Evolutionary conservation across 2,113 vertebrate species (phyloP), one percentile per base, ranked within the genome.

Genomic region (Myotis davidii): DNA sequence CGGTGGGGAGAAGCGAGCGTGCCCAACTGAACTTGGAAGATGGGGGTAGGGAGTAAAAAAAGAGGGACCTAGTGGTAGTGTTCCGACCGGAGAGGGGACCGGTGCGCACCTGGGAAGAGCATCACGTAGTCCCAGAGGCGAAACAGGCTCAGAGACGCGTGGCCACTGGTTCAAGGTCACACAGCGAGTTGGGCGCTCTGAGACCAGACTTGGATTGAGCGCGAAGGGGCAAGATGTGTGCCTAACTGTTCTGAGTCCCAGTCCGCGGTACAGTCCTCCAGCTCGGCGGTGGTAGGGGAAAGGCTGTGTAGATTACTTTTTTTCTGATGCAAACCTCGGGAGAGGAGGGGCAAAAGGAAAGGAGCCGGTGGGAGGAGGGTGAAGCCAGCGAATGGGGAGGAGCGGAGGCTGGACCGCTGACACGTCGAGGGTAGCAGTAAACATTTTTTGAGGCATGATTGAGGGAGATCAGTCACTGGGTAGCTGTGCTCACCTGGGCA

Each of bases 281-380:
- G 0, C 25, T 61, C 18, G 1, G 34, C 18, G 25, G 61, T 25
- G 45, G 10, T 13, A 21, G 50, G 54, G n/a, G 2, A 11, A 29
- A 13, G 10, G 34, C n/a, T 45, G 56, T 27, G 21, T 11, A 6
- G 23, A 29, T 42, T 2, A 32, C 34, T 61, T 73, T 78, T 78
- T 54, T 34, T 32, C 64, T 32, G 52, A 14, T 64, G 20, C 13
- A 61, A 65, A 74, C 27, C 59, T 90, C 3, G 1, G 13, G 20
- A 54, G 2, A 10, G 21, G 4, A 56, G 11, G 73, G 8, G 2
- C 18, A 21, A 65, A 56, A 32, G 45, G 6, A 48, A 32, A 27
- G 27, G 9, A 6, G 3, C 9, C 3, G 29, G 23, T 1, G 0
- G 18, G 25, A 37, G 70, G 14, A 13, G 32, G 18, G 14, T 12